phyloP scores from a whole-genome alignment of 2,888 invertebrate genomes.

The Myopa testacea region DNA sequence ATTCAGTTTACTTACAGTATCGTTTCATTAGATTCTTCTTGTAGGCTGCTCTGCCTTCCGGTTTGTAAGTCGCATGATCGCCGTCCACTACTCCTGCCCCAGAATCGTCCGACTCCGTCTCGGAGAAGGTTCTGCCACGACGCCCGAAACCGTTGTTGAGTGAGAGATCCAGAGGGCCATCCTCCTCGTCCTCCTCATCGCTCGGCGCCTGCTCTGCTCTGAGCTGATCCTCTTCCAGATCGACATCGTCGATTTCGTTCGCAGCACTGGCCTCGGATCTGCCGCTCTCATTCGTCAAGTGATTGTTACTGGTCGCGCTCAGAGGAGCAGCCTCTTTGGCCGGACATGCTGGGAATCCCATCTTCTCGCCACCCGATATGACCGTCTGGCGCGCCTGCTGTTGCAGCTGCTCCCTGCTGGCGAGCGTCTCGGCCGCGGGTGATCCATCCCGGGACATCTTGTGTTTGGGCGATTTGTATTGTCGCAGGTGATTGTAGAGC shows the following conservation, averaged over 20 bases:
- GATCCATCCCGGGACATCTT: conserved; percentile 33
- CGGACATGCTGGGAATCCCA: conserved; percentile 42
- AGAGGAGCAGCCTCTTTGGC: conserved; percentile 24
- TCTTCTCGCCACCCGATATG: conserved; percentile 52
- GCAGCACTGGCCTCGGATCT: conserved; percentile 43
- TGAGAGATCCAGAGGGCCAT: conserved; percentile 84
- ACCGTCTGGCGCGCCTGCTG: conserved; percentile 53
- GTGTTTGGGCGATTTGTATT: conserved; percentile 53
- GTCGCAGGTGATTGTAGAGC: conserved; percentile 65
- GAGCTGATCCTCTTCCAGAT: conserved; percentile 54
- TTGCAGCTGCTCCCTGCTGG: conserved; percentile 42
- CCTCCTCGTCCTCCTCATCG: conserved; percentile 69
- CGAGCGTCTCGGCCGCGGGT: neutral
- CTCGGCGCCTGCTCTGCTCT: conserved; percentile 53
- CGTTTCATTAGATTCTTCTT: conserved; percentile 94
- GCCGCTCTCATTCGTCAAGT: conserved; percentile 42
- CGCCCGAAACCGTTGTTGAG: conserved; percentile 65
- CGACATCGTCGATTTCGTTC: conserved; percentile 50
- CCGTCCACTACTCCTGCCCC: conserved; percentile 70
- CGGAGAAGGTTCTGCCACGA: conserved; percentile 51
- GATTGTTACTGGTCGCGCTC: conserved; percentile 35
- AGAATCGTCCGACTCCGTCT: conserved; percentile 78
- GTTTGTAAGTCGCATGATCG: conserved; percentile 55
- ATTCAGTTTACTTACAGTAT: conserved; percentile 86
- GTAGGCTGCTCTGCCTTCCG: conserved; percentile 74